Evolutionary conservation across 2,888 invertebrate species (phyloP).

Genomic region (Pantelozetes paolii): DNA sequence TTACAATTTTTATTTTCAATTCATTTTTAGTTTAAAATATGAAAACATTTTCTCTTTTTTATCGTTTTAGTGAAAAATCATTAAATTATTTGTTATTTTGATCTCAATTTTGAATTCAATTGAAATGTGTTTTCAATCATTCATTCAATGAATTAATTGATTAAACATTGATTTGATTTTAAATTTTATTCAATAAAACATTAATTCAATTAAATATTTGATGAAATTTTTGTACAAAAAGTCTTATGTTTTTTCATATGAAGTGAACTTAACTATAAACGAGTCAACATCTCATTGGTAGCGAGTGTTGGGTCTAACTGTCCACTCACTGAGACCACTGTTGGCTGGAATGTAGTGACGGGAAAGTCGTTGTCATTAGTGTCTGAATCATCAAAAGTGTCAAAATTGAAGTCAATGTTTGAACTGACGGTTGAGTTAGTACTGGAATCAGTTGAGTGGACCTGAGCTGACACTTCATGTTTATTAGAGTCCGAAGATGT

Average conservation of each 20-base stretch:
- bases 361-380: neutral
- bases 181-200: too few species aligned
- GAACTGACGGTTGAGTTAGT: constrained; percentile 5
- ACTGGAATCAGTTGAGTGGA: neutral
- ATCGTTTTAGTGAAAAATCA: too few species aligned
- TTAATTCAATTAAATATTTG: neutral
- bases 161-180: too few species aligned
- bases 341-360: constrained; percentile 6
- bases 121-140: neutral
- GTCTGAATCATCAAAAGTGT: neutral
- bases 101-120: neutral
- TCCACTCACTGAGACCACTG: neutral
- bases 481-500: neutral
- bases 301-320: too few species aligned
- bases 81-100: too few species aligned
- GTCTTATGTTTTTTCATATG: too few species aligned
- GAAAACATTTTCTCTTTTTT: neutral
- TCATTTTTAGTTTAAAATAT: too few species aligned
- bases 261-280: neutral
- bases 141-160: too few species aligned
- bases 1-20: too few species aligned
- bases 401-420: constrained; percentile 17
- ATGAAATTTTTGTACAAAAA: neutral
- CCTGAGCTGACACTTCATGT: neutral
- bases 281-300: neutral